Base-by-base conservation (phyloP, 2,113 vertebrate genomes). In the Entosphenus tridentatus region DNA sequence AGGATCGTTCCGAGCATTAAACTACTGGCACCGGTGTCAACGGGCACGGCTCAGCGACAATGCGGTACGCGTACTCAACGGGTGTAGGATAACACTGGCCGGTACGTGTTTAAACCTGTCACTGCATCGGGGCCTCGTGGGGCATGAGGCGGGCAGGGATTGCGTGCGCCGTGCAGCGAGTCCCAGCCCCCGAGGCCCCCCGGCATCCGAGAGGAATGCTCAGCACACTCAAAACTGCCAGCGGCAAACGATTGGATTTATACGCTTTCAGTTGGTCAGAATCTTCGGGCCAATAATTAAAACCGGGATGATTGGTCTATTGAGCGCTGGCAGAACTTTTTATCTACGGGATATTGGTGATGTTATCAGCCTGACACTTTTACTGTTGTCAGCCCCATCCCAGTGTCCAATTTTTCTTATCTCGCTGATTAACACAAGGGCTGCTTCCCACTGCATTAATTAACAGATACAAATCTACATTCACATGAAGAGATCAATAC, bases 401-500 rank as follows among this genome's bases (percentile, higher is more conserved):
- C 84, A 84, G 85, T 87, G 90, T 93, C 88, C 92, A 96, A 95
- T 98, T 93, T 89, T 88, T 98, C 91, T 97, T 98, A 98, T 98
- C 92, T 91, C 85, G 87, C 91, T 98, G 93, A 97, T 98, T 98
- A 98, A 98, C 96, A 96, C 89, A 90, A 92, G 87, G 84, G 86
- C 89, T 85, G 89, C 90, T 93, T 88, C 87, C 88, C 90, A 89
- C 95, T 85, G 90, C 93, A 98, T 98, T 98, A 96, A 98, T 98
- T 98, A 98, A 97, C 93, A 98, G 93, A 98, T 98, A 97, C 88
- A 87, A 93, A 96, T 93, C 89, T 89, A 85, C 86, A 84, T 90
- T 98, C 92, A 96, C 89, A 93, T 95, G 92, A 84, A 89, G 83
- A 81, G 87, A 98, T 98, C 93, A 85, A 98, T 98, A 87, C 81